Conservation (phyloP, 2,113 vertebrate species). For the Beaufortia kweichowensis region DNA sequence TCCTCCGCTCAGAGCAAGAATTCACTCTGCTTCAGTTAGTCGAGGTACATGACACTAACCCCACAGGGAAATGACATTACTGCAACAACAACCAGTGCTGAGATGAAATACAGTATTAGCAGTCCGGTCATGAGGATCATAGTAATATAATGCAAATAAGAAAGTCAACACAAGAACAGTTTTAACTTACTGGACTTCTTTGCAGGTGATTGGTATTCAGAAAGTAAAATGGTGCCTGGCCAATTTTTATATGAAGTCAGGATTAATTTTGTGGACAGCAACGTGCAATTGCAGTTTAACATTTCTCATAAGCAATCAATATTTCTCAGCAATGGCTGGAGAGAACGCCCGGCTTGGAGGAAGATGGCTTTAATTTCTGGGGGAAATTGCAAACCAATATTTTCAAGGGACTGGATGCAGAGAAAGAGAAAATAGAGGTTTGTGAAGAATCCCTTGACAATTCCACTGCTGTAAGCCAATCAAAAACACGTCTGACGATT, state of each 20-base stretch:
- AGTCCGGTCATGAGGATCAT: not conserved
- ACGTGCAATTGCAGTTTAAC: not conserved
- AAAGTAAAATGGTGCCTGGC: not conserved
- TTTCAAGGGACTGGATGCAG: slow-evolving; percentile 77
- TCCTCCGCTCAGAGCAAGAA: slow-evolving; percentile 85
- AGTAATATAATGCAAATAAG: not conserved
- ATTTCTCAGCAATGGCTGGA: slow-evolving; percentile 89
- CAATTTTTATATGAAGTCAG: not conserved
- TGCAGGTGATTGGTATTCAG: slow-evolving; percentile 18
- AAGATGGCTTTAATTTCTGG: slow-evolving; percentile 94
- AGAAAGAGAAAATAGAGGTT: slow-evolving; percentile 83
- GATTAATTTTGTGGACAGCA: not conserved
- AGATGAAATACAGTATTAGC: not conserved
- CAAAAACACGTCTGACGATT: not conserved
- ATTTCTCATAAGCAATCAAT: slow-evolving; percentile 9
- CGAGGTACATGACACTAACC: slow-evolving; percentile 73
- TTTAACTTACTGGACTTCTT: not conserved
- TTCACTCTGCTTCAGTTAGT: slow-evolving; percentile 86
- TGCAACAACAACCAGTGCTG: not conserved
- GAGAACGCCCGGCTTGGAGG: slow-evolving; percentile 90
- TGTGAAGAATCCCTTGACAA: slow-evolving; percentile 19
- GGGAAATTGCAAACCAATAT: slow-evolving; percentile 85
- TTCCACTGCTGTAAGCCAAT: not conserved
- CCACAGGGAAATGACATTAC: slow-evolving; percentile 8
- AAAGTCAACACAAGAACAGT: not conserved